Conservation (phyloP, 1,140 invertebrate genomes). For the Tetragonula clypearis region DNA sequence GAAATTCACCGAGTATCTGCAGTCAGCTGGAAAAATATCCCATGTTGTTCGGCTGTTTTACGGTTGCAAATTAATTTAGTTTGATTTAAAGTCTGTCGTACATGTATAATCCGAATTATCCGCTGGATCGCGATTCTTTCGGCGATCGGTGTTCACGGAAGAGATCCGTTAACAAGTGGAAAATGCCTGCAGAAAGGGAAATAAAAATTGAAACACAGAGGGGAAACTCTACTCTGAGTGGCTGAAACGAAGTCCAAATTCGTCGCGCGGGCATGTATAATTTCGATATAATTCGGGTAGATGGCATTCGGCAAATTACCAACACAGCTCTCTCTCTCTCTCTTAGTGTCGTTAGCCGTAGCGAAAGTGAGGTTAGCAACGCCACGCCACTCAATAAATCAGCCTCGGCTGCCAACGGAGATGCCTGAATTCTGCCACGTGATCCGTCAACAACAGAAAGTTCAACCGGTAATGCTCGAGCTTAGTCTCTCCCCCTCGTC, state of each 20-base stretch:
- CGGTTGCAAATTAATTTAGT: background rate
- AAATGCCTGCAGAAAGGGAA: background rate
- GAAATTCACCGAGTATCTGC: background rate
- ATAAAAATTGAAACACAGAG: background rate
- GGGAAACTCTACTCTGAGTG: background rate
- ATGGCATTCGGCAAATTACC: conserved; percentile 58
- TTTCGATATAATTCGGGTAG: conserved; percentile 38
- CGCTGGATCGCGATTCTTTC: background rate
- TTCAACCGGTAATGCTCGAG: conserved; percentile 11
- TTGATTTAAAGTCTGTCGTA: background rate
- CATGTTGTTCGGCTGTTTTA: too few relatives aligned
- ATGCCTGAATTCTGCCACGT: conserved; percentile 61
- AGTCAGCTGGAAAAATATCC: background rate
- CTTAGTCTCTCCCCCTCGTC: conserved; percentile 12
- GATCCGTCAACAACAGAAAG: conserved; percentile 58
- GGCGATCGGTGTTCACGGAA: background rate
- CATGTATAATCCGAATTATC: background rate
- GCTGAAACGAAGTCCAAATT: conserved; percentile 37
- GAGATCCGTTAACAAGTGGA: background rate
- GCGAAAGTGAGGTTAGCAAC: conserved; percentile 62
- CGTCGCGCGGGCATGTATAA: conserved; percentile 47
- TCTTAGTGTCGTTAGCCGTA: conserved; percentile 57
- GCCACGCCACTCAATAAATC: conserved; percentile 62
- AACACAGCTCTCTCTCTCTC: too few relatives aligned
- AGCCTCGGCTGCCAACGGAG: conserved; percentile 35